Base-by-base conservation (phyloP, 2,797 vertebrate genomes). In the Microctenopoma steveboyesi region DNA sequence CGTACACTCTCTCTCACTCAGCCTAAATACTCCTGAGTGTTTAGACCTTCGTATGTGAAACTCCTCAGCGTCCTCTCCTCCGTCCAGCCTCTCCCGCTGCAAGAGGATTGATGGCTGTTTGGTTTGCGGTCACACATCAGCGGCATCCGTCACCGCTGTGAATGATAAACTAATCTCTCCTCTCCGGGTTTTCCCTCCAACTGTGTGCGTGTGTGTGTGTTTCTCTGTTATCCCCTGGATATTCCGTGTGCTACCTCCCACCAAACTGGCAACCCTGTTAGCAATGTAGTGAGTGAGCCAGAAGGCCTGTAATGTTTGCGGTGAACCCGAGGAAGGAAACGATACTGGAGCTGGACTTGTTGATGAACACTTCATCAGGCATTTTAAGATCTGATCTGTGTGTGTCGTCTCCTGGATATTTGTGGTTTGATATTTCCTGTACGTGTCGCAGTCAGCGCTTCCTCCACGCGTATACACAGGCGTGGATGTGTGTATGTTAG, bases 81-180 rank as follows among this genome's bases (percentile, higher is more conserved):
- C 25, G 18, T 71, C 65, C 69, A 10, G 58, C 83, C 61, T 3
- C 72, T 64, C 75, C 70, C 59, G 70, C 78, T 59, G 69, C 12
- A 4, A 12, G 22, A 35, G 83, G 81, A 89, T 78, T 64, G 77
- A 86, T 88, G 83, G 43, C 37, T 89, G 86, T 91, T 90, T 87
- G 76, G 69, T 82, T 85, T 87, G 88, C 79, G 87, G 88, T 88
- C 83, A 81, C 86, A 89, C 86, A 86, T 88, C 86, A 89, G 78
- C 80, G 47, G 77, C 82, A 83, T 79, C 87, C 82, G 85, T 91
- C 90, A 87, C 80, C 86, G 40, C 76, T 4, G 16, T 0, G 28
- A 63, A 88, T 81, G 85, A 92, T 86, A 84, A 85, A 91, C 80
- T 86, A 79, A 90, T 89, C 84, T 83, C 76, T 53, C 76, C 64